These are phyloP conservation scores for Trichechus manatus DNA, from an alignment of 2,113 vertebrate genomes.

Conservation along the genomic window DNA sequence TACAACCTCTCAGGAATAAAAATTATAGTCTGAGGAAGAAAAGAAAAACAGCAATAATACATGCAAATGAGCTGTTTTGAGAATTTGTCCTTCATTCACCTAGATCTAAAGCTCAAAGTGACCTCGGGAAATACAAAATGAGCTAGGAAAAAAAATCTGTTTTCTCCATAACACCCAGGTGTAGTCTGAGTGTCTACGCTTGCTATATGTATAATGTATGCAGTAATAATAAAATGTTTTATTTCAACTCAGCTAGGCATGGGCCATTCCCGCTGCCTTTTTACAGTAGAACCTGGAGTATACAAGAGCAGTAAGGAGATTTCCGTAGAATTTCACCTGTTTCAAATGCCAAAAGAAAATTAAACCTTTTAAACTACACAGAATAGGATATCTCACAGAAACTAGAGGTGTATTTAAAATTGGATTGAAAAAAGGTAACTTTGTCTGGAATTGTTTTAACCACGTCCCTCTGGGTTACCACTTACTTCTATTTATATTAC, in stretches of 20 bases:
- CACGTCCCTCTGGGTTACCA: background rate
- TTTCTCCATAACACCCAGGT: background rate
- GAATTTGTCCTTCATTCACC: background rate
- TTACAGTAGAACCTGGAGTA: background rate
- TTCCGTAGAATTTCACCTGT: background rate
- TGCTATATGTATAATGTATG: background rate
- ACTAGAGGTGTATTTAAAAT: background rate
- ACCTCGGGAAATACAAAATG: background rate
- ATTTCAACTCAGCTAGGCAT: background rate
- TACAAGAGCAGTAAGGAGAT: background rate
- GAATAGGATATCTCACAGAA: background rate
- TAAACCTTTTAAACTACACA: background rate
- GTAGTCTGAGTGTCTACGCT: background rate
- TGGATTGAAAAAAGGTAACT: background rate
- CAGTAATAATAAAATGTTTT: background rate
- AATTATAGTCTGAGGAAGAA: background rate
- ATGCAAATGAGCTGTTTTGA: background rate
- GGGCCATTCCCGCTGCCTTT: background rate
- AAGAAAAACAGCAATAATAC: background rate
- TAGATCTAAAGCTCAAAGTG: background rate
- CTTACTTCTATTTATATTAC: background rate
- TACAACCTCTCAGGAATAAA: background rate
- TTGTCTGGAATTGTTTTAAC: background rate
- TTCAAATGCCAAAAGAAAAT: background rate
- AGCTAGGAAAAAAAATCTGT: background rate